These are phyloP conservation scores for Rhabdomys dilectus DNA, from an alignment of 2,113 vertebrate genomes.

Conservation along the genomic window DNA sequence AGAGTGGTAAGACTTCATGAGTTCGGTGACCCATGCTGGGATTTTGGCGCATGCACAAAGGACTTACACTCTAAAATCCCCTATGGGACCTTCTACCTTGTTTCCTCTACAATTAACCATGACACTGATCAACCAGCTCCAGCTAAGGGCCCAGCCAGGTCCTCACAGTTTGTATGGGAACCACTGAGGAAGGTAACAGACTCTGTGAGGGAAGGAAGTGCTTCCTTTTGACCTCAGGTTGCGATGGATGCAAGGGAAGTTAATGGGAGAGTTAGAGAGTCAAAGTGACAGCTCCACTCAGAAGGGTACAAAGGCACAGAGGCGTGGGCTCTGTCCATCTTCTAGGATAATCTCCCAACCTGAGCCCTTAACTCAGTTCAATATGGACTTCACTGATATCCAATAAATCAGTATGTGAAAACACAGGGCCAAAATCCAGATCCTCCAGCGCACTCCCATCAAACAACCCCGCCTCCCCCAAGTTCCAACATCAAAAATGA, in stretches of 20 bases:
- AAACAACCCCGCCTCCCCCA: not conserved
- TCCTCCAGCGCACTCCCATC: not conserved
- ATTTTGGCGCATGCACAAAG: not conserved
- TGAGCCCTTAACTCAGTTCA: not conserved
- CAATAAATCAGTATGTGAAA: not conserved
- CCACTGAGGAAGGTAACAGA: rapidly evolving
- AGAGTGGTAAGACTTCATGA: not conserved
- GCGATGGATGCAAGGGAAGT: not conserved
- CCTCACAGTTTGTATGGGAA: not conserved
- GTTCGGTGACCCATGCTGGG: not conserved
- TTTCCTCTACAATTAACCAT: not conserved
- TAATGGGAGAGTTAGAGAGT: not conserved
- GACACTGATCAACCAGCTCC: not conserved
- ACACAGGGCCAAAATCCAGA: not conserved
- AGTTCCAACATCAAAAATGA: not conserved
- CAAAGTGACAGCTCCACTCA: no score
- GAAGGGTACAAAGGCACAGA: not conserved
- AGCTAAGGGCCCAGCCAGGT: not conserved
- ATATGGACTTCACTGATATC: rapidly evolving
- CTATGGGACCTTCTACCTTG: not conserved
- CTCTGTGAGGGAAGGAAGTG: not conserved
- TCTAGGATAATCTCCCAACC: not conserved
- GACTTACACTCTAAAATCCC: not conserved
- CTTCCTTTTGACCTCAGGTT: not conserved
- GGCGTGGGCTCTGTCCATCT: not conserved